phyloP scores from a whole-genome alignment of 2,888 invertebrate genomes.

The Harpalus rubripes region DNA sequence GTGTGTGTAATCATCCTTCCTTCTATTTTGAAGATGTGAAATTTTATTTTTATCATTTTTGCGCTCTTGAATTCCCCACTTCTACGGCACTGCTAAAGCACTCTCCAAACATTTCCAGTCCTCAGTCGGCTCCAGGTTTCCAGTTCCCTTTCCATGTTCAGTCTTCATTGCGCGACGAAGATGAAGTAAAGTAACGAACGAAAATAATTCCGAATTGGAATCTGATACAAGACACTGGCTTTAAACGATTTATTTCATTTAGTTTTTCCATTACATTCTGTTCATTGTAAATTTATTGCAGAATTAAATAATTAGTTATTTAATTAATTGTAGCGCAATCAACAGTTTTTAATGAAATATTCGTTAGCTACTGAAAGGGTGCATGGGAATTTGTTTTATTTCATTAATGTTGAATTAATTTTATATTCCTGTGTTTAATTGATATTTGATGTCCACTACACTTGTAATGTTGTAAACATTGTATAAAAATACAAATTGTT shows the following conservation, averaged over 20 bases:
- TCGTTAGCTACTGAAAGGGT: not conserved
- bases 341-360: slow-evolving; percentile 8
- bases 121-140: not conserved
- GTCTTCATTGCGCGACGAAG: slow-evolving; percentile 5
- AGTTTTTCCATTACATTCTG: slow-evolving; percentile 8
- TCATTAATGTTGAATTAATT: not conserved
- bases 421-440: not conserved
- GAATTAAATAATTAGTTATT: slow-evolving; percentile 22
- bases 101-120: not conserved
- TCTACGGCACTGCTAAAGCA: slow-evolving; percentile 4
- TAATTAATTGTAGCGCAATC: slow-evolving; percentile 12
- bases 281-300: slow-evolving; percentile 18
- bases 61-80: not conserved
- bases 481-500: too few species aligned
- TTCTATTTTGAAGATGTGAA: too few species aligned
- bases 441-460: not conserved
- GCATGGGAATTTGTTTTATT: not conserved
- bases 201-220: slow-evolving; percentile 28
- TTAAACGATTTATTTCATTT: slow-evolving; percentile 21
- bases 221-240: slow-evolving; percentile 28
- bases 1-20: too few species aligned
- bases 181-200: slow-evolving; percentile 1
- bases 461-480: not conserved
- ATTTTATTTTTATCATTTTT: too few species aligned
- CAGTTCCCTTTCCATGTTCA: not conserved